Evolutionary conservation across 2,888 invertebrate species (phyloP).

Genomic region (Malthinus flaveolus): DNA sequence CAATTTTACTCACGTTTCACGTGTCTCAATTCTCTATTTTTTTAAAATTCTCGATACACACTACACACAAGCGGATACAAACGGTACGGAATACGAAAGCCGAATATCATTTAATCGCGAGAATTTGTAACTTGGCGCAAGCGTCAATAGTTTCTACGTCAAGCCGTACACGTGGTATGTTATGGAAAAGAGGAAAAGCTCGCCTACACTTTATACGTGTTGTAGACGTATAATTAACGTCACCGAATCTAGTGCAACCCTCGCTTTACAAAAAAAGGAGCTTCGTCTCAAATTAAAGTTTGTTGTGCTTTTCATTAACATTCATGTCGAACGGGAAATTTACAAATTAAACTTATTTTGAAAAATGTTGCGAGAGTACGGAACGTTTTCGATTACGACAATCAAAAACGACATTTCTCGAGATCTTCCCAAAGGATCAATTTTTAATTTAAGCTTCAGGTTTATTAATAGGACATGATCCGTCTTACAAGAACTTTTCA

Average conservation of each 20-base stretch:
- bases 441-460: too few relatives aligned
- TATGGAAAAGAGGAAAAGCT: conserved; percentile 30
- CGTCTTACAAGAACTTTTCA: too few relatives aligned
- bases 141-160: conserved; percentile 27
- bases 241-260: conserved; percentile 1
- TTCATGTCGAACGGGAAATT: too few relatives aligned
- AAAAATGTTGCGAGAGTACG: too few relatives aligned
- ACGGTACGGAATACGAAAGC: conserved; percentile 30
- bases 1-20: conserved; percentile 28
- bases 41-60: conserved; percentile 6
- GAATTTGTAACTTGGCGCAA: conserved; percentile 25
- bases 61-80: conserved; percentile 27
- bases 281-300: background rate
- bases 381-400: too few relatives aligned
- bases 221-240: conserved; percentile 18
- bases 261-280: conserved; percentile 12
- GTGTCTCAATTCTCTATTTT: conserved; percentile 23
- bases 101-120: conserved; percentile 29
- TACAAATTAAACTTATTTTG: too few relatives aligned
- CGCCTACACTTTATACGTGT: conserved; percentile 23
- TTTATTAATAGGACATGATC: too few relatives aligned
- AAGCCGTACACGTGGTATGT: conserved; percentile 27
- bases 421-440: too few relatives aligned
- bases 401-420: too few relatives aligned
- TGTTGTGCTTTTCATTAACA: too few relatives aligned